phyloP scores from a whole-genome alignment of 2,113 vertebrate genomes.

The Silurus glanis region DNA sequence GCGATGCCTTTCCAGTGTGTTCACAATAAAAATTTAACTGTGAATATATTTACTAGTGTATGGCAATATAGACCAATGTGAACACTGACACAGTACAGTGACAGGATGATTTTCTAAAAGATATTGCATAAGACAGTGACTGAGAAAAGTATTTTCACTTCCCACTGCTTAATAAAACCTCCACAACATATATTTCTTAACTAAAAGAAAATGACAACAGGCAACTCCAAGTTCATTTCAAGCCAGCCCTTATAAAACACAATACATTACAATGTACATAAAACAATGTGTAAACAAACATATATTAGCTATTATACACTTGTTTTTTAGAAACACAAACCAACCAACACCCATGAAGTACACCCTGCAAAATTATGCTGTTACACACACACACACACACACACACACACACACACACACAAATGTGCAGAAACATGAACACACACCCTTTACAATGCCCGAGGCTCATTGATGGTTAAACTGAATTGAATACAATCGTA shows the following conservation, averaged over 20 bases:
- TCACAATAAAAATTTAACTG: background rate
- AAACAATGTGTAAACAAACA: background rate
- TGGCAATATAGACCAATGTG: background rate
- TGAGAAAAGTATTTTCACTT: background rate
- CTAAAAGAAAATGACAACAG: background rate
- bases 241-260: background rate
- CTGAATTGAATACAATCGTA: slow-evolving; percentile 14
- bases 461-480: background rate
- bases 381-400: slow-evolving; percentile 22
- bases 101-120: background rate
- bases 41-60: background rate
- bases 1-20: background rate
- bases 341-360: slow-evolving; percentile 51
- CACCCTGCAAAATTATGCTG: slow-evolving; percentile 53
- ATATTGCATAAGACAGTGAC: background rate
- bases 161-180: background rate
- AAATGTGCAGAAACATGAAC: background rate
- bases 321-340: slow-evolving; percentile 18
- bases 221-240: background rate
- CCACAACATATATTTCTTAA: background rate
- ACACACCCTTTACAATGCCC: slow-evolving; percentile 26
- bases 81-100: background rate
- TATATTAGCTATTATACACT: slow-evolving; percentile 16
- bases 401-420: slow-evolving; percentile 1
- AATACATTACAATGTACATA: background rate